A percentile compares a stretch with the other conserved stretches of the same genome.
phyloP scores from a whole-genome alignment of 2,888 invertebrate species.

The Caenorhabditis uteleia region DNA sequence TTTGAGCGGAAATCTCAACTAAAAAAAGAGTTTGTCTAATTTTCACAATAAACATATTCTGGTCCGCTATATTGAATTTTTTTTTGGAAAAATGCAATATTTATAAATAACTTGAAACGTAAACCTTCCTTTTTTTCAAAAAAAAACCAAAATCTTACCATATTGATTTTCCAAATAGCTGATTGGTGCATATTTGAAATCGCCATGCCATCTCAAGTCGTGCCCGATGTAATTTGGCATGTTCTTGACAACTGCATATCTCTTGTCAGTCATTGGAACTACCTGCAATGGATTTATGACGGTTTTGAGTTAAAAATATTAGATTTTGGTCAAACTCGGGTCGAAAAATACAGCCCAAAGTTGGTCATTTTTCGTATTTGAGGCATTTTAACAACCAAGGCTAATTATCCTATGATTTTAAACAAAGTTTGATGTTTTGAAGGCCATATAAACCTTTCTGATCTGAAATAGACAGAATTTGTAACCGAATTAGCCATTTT shows the following conservation, averaged over 20 bases:
- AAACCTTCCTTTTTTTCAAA: too few species aligned
- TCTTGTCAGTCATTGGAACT: conserved; percentile 15
- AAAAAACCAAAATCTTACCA: too few species aligned
- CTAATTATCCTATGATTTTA: too few species aligned
- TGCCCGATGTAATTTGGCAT: background rate
- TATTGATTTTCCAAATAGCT: background rate
- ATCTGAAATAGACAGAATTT: too few species aligned
- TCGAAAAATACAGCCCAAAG: conserved; percentile 1
- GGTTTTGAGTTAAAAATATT: conserved; percentile 1
- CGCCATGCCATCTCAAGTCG: background rate
- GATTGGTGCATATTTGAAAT: background rate
- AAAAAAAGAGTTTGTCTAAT: too few species aligned
- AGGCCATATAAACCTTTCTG: too few species aligned
- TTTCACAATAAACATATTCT: conserved; percentile 2
- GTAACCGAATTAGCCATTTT: too few species aligned
- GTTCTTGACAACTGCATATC: background rate
- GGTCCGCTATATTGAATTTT: conserved; percentile 3
- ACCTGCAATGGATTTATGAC: conserved; percentile 9
- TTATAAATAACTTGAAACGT: conserved; percentile 1
- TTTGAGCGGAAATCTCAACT: too few species aligned
- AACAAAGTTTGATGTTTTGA: too few species aligned
- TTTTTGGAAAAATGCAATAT: conserved; percentile 3
- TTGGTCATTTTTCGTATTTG: background rate
- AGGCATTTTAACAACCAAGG: background rate
- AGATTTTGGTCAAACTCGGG: background rate